Evolutionary conservation across 2,113 vertebrate species (phyloP).

Genomic region (Pterophyllum scalare): DNA sequence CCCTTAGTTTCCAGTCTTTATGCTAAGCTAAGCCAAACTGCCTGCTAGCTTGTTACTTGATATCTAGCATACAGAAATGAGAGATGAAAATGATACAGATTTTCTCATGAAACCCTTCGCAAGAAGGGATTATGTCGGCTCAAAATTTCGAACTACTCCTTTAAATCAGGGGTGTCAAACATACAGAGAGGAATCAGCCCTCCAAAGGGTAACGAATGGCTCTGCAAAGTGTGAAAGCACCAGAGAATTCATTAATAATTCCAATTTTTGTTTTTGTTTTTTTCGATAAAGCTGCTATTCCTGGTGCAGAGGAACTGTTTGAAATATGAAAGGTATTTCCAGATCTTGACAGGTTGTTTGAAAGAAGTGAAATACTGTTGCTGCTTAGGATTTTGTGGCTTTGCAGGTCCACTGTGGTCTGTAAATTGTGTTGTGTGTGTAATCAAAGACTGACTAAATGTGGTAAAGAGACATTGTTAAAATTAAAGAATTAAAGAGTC

Average conservation of each 20-base stretch:
- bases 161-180: not conserved
- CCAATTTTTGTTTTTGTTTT: too few relatives aligned
- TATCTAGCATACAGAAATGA: not conserved
- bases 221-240: not conserved
- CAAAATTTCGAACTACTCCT: not conserved
- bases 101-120: not conserved
- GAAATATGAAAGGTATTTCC: rapidly evolving
- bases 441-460: not conserved
- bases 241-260: not conserved
- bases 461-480: not conserved
- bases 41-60: not conserved
- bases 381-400: not conserved
- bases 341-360: not conserved
- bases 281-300: not conserved
- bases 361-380: not conserved
- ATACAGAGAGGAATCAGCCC: not conserved
- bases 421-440: not conserved
- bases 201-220: not conserved
- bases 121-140: not conserved
- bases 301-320: not conserved
- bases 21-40: not conserved
- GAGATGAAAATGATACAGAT: not conserved
- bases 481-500: slow-evolving; percentile 3
- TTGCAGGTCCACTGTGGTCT: not conserved
- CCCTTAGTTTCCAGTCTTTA: not conserved